phyloP scores from a whole-genome alignment of 2,797 vertebrate genomes.

The Oreochromis grahami region DNA sequence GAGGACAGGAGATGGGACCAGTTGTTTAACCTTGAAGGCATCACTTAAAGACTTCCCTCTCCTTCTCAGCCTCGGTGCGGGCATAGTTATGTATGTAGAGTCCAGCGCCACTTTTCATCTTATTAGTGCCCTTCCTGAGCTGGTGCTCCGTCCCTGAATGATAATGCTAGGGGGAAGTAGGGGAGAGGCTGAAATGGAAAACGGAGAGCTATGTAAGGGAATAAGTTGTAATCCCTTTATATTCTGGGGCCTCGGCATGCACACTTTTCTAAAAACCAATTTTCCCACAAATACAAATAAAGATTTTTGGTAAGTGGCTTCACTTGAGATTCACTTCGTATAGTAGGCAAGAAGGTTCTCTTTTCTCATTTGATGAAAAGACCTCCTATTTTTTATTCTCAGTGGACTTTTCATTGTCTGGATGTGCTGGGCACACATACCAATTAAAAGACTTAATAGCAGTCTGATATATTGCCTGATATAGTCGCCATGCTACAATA shows the following conservation, averaged over 20 bases:
- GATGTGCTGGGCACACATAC: background rate
- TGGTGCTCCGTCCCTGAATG: slow-evolving; percentile 50
- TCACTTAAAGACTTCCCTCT: slow-evolving; percentile 55
- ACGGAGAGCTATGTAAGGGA: slow-evolving; percentile 21
- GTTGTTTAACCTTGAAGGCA: slow-evolving; percentile 77
- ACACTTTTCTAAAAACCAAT: slow-evolving; percentile 17
- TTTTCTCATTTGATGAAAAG: slow-evolving; percentile 6
- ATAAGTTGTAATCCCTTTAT: slow-evolving; percentile 54
- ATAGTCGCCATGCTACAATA: background rate
- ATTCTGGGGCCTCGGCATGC: slow-evolving; percentile 3
- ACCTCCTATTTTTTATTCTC: slow-evolving; percentile 1
- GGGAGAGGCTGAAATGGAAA: slow-evolving; percentile 27
- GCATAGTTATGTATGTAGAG: slow-evolving; percentile 60
- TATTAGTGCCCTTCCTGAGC: slow-evolving; percentile 69
- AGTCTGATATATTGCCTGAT: slow-evolving; percentile 1
- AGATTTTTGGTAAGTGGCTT: slow-evolving; percentile 1
- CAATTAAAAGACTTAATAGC: background rate
- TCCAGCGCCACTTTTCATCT: slow-evolving; percentile 68
- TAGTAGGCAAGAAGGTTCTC: background rate
- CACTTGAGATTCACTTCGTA: slow-evolving; percentile 15
- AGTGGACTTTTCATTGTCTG: slow-evolving; percentile 14
- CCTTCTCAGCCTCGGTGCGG: slow-evolving; percentile 39
- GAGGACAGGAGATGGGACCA: slow-evolving; percentile 37
- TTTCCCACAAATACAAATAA: slow-evolving; percentile 1
- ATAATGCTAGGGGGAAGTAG: slow-evolving; percentile 58